phyloP scores from a whole-genome alignment of 2,113 vertebrate species.

The Petrocephalus microphthalmus region DNA sequence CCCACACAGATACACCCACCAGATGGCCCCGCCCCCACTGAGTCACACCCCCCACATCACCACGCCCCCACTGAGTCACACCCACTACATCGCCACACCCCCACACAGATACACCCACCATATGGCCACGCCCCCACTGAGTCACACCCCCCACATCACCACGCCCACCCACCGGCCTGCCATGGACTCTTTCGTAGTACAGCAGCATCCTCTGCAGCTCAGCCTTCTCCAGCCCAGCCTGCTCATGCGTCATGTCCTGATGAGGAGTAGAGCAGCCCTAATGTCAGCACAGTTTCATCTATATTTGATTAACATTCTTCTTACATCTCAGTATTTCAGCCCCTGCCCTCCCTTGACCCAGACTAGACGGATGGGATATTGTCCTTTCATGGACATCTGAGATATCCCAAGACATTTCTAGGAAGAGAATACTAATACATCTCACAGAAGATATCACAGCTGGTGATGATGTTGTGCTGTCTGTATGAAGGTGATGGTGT shows the following conservation, averaged over 20 bases:
- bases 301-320: not conserved
- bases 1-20: not conserved
- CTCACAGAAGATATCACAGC: not conserved
- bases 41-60: not conserved
- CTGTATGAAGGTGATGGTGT: not conserved
- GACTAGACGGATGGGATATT: not conserved
- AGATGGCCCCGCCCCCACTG: not conserved
- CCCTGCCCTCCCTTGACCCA: not conserved
- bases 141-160: not conserved
- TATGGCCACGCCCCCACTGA: not conserved
- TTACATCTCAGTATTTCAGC: not conserved
- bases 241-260: not conserved
- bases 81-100: not conserved
- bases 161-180: slow-evolving; percentile 66
- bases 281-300: not conserved
- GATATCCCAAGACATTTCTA: not conserved
- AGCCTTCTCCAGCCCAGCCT: slow-evolving; percentile 65
- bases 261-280: not conserved
- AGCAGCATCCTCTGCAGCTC: slow-evolving; percentile 74
- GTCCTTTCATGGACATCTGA: not conserved
- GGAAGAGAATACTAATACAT: not conserved
- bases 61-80: not conserved
- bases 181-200: slow-evolving; percentile 73
- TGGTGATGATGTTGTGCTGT: not conserved
- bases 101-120: not conserved